A percentile compares a stretch with the other conserved stretches of the same genome.
phyloP scores from a whole-genome alignment of 2,888 invertebrate genomes.

The Sepioteuthis lessoniana region DNA sequence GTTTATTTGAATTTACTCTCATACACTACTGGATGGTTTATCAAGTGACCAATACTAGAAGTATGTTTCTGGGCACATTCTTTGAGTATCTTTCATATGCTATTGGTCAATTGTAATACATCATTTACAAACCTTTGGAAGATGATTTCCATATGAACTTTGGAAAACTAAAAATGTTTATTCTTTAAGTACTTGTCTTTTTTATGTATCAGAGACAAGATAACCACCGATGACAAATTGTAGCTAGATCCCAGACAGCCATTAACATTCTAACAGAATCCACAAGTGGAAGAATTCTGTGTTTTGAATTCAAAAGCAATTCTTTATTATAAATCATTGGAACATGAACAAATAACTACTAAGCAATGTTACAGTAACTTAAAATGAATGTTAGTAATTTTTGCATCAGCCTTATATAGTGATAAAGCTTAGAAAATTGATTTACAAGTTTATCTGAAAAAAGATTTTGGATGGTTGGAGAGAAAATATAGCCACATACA shows the following conservation, averaged over 20 bases:
- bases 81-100: background rate
- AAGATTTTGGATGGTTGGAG: background rate
- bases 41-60: too few species aligned
- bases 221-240: background rate
- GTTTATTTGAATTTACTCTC: too few species aligned
- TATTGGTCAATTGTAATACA: background rate
- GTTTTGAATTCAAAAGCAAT: background rate
- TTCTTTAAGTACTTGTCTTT: background rate
- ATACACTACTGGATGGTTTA: too few species aligned
- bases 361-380: too few species aligned
- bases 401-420: too few species aligned
- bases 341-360: too few species aligned
- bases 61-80: too few species aligned
- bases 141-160: background rate
- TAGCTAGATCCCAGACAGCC: background rate
- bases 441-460: too few species aligned
- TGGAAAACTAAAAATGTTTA: background rate
- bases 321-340: too few species aligned
- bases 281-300: background rate
- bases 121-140: background rate
- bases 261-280: too few species aligned
- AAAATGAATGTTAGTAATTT: too few species aligned
- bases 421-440: too few species aligned
- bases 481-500: background rate
- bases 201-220: background rate